Conservation (phyloP, 2,888 invertebrate species). For the Scaptomyza flava region DNA sequence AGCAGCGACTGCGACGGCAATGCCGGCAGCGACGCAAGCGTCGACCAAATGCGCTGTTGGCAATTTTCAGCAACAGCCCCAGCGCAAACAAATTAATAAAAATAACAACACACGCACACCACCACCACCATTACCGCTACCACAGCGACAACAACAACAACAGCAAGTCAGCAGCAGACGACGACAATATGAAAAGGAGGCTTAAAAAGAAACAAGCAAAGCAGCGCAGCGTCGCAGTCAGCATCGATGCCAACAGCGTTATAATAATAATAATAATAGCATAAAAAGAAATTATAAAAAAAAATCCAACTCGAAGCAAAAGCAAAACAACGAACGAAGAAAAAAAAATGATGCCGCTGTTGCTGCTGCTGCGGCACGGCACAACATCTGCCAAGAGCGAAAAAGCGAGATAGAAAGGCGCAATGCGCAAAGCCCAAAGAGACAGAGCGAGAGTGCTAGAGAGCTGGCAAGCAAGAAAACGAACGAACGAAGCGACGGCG, state of each 20-base stretch:
- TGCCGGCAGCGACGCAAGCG: constrained; percentile 37
- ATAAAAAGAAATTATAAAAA: constrained; percentile 71
- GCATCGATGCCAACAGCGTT: constrained; percentile 58
- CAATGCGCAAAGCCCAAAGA: constrained; percentile 33
- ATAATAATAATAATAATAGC: constrained; percentile 76
- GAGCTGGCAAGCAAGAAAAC: constrained; percentile 1
- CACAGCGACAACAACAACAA: constrained; percentile 16
- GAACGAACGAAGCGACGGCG: constrained; percentile 18
- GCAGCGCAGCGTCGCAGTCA: constrained; percentile 38
- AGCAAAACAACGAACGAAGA: constrained; percentile 51
- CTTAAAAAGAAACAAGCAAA: constrained; percentile 62
- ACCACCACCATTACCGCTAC: constrained; percentile 34
- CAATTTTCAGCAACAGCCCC: constrained; percentile 63
- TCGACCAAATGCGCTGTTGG: constrained; percentile 60
- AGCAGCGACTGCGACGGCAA: constrained; percentile 50
- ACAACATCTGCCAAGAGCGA: constrained; percentile 45
- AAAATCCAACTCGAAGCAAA: constrained; percentile 61
- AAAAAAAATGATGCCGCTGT: constrained; percentile 60
- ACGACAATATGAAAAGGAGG: constrained; percentile 67
- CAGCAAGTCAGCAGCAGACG: constrained; percentile 28
- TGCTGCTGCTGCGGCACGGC: constrained; percentile 15
- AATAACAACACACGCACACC: constrained; percentile 74
- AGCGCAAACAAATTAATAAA: constrained; percentile 79
- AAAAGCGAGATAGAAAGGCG: constrained; percentile 32
- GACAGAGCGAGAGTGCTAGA: constrained; percentile 24